Evolutionary conservation across 1,140 invertebrate species (phyloP), one percentile per base, ranked within the genome.

Genomic region (Ruditapes philippinarum): DNA sequence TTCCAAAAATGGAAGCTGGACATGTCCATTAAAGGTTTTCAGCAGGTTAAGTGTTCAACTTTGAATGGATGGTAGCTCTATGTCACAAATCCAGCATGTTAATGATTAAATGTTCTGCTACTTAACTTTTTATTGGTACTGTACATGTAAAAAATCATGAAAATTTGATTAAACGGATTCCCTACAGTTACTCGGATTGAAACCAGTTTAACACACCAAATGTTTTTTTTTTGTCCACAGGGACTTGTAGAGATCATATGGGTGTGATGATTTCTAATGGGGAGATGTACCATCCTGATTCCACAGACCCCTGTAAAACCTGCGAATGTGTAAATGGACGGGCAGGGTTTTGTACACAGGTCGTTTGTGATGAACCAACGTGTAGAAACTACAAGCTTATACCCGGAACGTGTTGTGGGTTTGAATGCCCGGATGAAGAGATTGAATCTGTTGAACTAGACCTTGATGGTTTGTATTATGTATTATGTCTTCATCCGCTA

Each of bases 351-450:
- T 87, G 84, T 45, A 68, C 51, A 17, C 12, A 54, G 5, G n/a
- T 65, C n/a, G 28, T 65, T 11, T 87, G 84, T 49, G 84, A 87
- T 49, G 84, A 31, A 33, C 84, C 84, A 42, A 22, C 84, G 11
- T 87, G 84, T 25, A 28, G 5, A 28, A 62, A 79, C 54, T 87
- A 87, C 70, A n/a, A 9, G 0, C 74, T 76, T 14, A 42, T 87
- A 76, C 73, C 73, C 1, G 84, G 74, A 33, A 87, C 84, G 25
- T 87, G 84, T 33, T 87, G 84, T 49, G 84, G 84, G 40, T 87
- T 78, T 33, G 51, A 36, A n/a, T 87, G 84, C 49, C 73, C 31
- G 3, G 74, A 68, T 25, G 57, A 87, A 7, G 79, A 81, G n/a
- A 36, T 12, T 51, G 78, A 80, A 17, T 28, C 36, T 22, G 78